These are phyloP conservation scores for Artibeus jamaicensis DNA, from an alignment of 2,797 vertebrate genomes.

Conservation along the genomic window DNA sequence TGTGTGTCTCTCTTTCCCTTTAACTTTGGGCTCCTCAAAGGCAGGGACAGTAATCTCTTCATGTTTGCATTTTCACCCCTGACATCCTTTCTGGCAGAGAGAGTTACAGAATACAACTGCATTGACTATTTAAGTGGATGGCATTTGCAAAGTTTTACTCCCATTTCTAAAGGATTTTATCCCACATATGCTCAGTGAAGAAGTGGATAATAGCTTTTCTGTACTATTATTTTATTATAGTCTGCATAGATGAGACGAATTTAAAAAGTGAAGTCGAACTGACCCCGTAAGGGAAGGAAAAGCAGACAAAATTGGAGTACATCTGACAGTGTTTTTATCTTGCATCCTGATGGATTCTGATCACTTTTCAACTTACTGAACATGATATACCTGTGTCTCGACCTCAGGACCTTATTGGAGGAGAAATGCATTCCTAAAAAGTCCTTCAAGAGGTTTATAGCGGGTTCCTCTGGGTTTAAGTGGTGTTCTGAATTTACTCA, in stretches of 20 bases:
- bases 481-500: neutral
- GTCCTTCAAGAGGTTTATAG: neutral
- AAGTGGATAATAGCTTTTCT: neutral
- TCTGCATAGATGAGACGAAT: neutral
- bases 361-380: neutral
- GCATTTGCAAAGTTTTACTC: neutral
- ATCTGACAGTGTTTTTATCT: neutral
- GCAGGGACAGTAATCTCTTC: neutral
- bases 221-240: neutral
- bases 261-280: constrained; percentile 9
- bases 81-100: neutral
- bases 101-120: neutral
- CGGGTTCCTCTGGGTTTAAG: neutral
- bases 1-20: neutral
- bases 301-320: neutral
- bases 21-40: neutral
- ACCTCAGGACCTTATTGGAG: neutral
- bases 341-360: neutral
- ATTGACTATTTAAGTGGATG: neutral
- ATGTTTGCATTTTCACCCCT: neutral
- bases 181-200: neutral
- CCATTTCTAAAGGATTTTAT: neutral
- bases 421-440: neutral
- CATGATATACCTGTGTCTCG: neutral
- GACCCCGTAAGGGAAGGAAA: neutral